phyloP scores from a whole-genome alignment of 2,888 invertebrate genomes.

The Apocheima hispidaria region DNA sequence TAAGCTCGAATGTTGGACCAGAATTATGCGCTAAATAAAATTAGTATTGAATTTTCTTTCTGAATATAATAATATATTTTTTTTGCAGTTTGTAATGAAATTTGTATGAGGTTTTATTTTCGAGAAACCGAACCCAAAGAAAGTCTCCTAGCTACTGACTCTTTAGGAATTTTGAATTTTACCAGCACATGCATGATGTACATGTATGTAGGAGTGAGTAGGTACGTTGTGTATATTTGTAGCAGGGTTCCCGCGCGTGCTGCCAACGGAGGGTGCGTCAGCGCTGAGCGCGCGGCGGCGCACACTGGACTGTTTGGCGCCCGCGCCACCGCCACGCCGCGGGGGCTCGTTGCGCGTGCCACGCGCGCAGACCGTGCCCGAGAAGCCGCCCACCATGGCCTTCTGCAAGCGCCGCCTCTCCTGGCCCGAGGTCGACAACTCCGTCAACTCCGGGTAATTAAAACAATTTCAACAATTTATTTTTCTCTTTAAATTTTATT shows the following conservation, averaged over 20 bases:
- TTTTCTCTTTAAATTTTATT: no score
- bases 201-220: background rate
- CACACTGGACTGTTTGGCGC: slow-evolving; percentile 88
- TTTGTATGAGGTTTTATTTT: no score
- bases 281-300: slow-evolving; percentile 84
- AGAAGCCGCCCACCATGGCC: slow-evolving; percentile 89
- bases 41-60: no score
- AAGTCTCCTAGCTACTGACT: background rate
- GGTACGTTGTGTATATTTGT: slow-evolving; percentile 35
- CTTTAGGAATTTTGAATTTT: background rate
- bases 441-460: slow-evolving; percentile 91
- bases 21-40: no score
- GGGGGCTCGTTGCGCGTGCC: slow-evolving; percentile 87
- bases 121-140: background rate
- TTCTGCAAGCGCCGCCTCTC: slow-evolving; percentile 92
- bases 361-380: slow-evolving; percentile 74
- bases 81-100: no score
- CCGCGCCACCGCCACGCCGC: slow-evolving; percentile 78
- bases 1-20: no score
- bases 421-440: slow-evolving; percentile 95
- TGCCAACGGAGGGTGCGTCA: slow-evolving; percentile 89
- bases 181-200: no score
- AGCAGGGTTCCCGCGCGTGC: slow-evolving; percentile 89
- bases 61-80: no score
- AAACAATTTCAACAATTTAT: no score